phyloP scores from a whole-genome alignment of 1,140 invertebrate genomes.

The Carposina sasakii region DNA sequence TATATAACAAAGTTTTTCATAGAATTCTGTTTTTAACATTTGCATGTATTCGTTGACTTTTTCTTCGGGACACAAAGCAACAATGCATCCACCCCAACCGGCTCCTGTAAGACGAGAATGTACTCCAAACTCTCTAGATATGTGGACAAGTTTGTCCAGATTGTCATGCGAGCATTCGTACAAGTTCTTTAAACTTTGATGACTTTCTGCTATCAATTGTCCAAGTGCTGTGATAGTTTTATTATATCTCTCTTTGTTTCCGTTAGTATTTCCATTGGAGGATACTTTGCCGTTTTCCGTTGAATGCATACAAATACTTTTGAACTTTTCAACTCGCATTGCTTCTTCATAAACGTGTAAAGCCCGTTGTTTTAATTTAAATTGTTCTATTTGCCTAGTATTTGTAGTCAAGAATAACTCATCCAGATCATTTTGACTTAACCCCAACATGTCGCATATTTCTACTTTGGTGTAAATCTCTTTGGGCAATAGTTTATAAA shows the following conservation, averaged over 20 bases:
- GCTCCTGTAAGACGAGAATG: slow-evolving; percentile 95
- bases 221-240: slow-evolving; percentile 79
- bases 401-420: slow-evolving; percentile 79
- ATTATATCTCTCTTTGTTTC: slow-evolving; percentile 65
- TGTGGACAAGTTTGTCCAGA: slow-evolving; percentile 87
- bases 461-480: slow-evolving; percentile 85
- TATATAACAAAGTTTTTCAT: slow-evolving; percentile 68
- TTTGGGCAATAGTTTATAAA: slow-evolving; percentile 77
- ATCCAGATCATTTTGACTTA: slow-evolving; percentile 78
- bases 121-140: slow-evolving; percentile 81
- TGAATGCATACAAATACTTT: slow-evolving; percentile 74
- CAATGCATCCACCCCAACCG: slow-evolving; percentile 97
- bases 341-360: slow-evolving; percentile 94
- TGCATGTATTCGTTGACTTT: slow-evolving; percentile 81
- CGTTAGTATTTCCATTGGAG: slow-evolving; percentile 18
- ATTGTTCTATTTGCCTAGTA: slow-evolving; percentile 79
- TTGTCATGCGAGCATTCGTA: slow-evolving; percentile 96
- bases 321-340: slow-evolving; percentile 83
- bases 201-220: slow-evolving; percentile 90
- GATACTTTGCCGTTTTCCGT: slow-evolving; percentile 69
- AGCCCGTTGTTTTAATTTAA: slow-evolving; percentile 89
- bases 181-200: slow-evolving; percentile 85
- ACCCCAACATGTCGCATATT: slow-evolving; percentile 78
- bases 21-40: slow-evolving; percentile 81
- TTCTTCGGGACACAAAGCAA: slow-evolving; percentile 83